Conservation (phyloP, 30 jellyfish, hydroid and myxozoan genomes). For the Turritopsis rubra region DNA sequence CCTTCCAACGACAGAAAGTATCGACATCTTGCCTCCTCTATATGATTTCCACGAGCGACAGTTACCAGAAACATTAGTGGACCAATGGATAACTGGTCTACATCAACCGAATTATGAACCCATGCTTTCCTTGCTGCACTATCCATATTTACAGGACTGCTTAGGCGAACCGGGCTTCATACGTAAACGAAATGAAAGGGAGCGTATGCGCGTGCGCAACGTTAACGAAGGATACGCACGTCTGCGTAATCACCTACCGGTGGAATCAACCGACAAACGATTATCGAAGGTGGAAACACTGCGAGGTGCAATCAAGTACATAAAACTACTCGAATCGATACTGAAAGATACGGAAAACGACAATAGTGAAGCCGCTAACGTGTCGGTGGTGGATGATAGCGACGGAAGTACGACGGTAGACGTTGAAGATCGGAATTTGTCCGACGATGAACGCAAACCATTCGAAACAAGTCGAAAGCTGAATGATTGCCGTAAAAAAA, state of each 20-base stretch:
- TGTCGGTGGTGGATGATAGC: conserved; percentile 24
- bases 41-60: conserved; percentile 1
- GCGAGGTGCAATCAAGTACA: conserved; percentile 79
- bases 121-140: background rate
- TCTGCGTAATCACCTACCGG: conserved; percentile 76
- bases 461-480: background rate
- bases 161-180: conserved; percentile 88
- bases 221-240: conserved; percentile 94
- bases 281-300: conserved; percentile 79
- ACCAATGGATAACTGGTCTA: conserved; percentile 23
- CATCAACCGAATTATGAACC: conserved; percentile 6
- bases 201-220: conserved; percentile 87
- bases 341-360: conserved; percentile 30
- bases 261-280: conserved; percentile 72
- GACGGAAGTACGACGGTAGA: background rate
- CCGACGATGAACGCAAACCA: background rate
- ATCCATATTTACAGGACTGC: conserved; percentile 36
- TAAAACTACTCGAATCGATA: conserved; percentile 46
- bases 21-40: conserved; percentile 2
- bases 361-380: conserved; percentile 23
- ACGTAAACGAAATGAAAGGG: conserved; percentile 89
- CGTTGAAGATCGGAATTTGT: background rate
- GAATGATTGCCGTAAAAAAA: background rate
- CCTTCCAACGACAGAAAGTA: background rate
- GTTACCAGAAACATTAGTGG: background rate